Evolutionary conservation across 2,113 vertebrate species (phyloP).

Genomic region (Martes martes): DNA sequence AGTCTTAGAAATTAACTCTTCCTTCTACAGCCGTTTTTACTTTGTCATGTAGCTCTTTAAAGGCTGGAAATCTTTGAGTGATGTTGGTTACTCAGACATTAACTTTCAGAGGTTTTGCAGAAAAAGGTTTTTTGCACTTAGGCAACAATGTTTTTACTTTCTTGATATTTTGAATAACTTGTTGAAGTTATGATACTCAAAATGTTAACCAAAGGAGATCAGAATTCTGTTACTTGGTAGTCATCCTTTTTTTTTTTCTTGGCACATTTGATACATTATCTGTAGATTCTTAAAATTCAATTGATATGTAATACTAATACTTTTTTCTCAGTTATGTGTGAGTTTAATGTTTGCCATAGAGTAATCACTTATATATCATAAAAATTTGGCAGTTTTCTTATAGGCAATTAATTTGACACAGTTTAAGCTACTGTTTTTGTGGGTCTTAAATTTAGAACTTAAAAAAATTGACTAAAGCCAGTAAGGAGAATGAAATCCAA

Average conservation of each 20-base stretch:
- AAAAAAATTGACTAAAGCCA: neutral
- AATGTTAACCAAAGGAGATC: neutral
- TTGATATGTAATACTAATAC: neutral
- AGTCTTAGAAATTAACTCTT: neutral
- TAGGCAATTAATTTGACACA: neutral
- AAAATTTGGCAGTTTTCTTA: neutral
- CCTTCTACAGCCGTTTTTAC: neutral
- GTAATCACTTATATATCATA: neutral
- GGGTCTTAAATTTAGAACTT: neutral
- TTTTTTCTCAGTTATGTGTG: neutral
- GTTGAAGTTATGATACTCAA: neutral
- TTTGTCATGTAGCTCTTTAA: neutral
- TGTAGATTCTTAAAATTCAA: constrained; percentile 37
- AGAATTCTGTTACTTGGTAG: neutral
- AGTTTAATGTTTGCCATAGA: neutral
- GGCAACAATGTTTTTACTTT: neutral
- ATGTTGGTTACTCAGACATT: constrained; percentile 21
- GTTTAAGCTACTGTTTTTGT: neutral
- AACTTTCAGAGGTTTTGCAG: constrained; percentile 23
- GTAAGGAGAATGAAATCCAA: constrained; percentile 5
- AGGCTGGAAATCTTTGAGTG: neutral
- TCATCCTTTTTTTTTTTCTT: neutral
- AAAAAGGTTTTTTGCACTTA: neutral
- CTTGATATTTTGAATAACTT: constrained; percentile 5
- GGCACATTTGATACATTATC: neutral